Evolutionary conservation across 2,113 vertebrate genomes (phyloP).

Genomic region (Siniperca chuatsi): DNA sequence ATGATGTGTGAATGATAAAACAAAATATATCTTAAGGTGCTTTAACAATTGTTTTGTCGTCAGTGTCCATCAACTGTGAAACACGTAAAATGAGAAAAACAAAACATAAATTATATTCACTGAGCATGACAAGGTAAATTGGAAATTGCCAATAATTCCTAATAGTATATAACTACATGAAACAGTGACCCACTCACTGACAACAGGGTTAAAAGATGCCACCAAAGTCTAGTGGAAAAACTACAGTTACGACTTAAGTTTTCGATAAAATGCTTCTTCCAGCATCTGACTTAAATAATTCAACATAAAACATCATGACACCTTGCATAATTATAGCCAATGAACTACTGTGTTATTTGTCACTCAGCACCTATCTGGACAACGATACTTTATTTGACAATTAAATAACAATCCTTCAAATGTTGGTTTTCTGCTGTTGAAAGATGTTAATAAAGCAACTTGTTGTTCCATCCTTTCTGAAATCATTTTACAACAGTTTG

Average conservation of each 20-base stretch:
- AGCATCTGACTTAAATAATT: conserved; percentile 61
- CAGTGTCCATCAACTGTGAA: conserved; percentile 70
- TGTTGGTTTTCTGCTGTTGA: conserved; percentile 26
- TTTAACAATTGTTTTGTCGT: conserved; percentile 70
- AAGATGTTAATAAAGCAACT: conserved; percentile 44
- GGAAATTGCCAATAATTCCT: conserved; percentile 19
- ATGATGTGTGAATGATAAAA: conserved; percentile 67
- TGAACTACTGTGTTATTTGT: conserved; percentile 4
- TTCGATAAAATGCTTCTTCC: conserved; percentile 31
- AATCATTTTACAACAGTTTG: conserved; percentile 16
- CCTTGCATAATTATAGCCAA: conserved; percentile 26
- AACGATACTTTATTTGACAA: conserved; percentile 9
- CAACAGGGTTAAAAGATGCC: conserved; percentile 26
- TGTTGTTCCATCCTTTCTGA: conserved; percentile 31
- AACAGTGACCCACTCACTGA: conserved; percentile 49
- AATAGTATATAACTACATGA: conserved; percentile 42
- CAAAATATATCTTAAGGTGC: conserved; percentile 88
- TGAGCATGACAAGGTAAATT: conserved; percentile 32
- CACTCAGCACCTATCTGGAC: conserved; percentile 17
- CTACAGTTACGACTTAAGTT: conserved; percentile 19
- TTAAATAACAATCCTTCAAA: conserved; percentile 53
- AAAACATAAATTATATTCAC: conserved; percentile 40
- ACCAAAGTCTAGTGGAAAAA: conserved; percentile 17
- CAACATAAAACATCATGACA: conserved; percentile 49
- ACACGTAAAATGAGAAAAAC: conserved; percentile 44